Base-by-base conservation (phyloP, 2,888 invertebrate species). In the Dasysyrphus tricinctus region DNA sequence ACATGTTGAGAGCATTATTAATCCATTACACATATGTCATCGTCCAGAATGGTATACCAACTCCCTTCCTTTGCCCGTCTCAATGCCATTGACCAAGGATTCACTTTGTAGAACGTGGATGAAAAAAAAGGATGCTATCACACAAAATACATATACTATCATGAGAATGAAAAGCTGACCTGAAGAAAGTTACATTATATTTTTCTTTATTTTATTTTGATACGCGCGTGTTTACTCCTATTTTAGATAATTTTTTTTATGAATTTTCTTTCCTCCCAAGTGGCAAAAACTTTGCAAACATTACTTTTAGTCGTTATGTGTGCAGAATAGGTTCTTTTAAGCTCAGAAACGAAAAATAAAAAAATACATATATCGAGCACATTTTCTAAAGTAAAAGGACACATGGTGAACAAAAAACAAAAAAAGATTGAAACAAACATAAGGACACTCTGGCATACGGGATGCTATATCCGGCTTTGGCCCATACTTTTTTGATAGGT, bases 201-300 rank as follows among this genome's bases (percentile, higher is more conserved):
- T 19, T 44, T 32, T 47, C 11, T 65, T 65, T n/a, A n/a, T n/a
- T 37, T 59, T 37, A 37, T 44, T 47, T 8, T 37, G 24, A 24
- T 56, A 74, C 78, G 57, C 82, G 81, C 82, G 86, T 86, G 86
- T 82, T 86, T 86, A 65, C 74, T 86, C 63, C 80, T 84, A 80
- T 67, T 77, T 84, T 73, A 80, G 80, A 84, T 72, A 73, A 61
- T 74, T 76, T 59, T 44, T 42, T 70, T 44, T 70, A 32, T 47
- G 8, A 29, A 69, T 75, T 56, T 69, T 11, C 49, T 74, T 57
- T 34, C 16, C 37, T 65, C 34, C 19, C 54, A 32, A 12, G 42
- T 39, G 42, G 54, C 11, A 67, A 54, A 73, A 81, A 86, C 81
- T 81, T 82, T 80, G 67, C 72, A 88, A 72, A 87, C 65, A 79